Percentiles rank a stretch among this genome's conserved stretches.
phyloP scores from a whole-genome alignment of 2,113 vertebrate genomes.

The Ondatra zibethicus region DNA sequence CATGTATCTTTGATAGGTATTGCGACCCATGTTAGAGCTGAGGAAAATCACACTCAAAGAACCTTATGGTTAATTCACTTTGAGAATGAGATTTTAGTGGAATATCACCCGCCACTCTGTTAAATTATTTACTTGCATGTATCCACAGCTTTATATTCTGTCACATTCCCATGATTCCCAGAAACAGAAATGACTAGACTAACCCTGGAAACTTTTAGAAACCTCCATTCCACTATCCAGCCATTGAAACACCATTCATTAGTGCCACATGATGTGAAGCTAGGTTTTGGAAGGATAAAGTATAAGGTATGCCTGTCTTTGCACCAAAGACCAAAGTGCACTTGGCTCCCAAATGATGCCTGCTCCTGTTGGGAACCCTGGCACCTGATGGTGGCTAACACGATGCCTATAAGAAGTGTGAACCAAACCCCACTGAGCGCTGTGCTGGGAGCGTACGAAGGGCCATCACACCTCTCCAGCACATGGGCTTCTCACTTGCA shows the following conservation, averaged over 20 bases:
- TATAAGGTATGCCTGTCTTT: not conserved
- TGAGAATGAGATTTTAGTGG: not conserved
- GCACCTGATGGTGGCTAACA: not conserved
- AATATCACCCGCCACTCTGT: not conserved
- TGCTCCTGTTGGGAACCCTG: not conserved
- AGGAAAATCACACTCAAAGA: not conserved
- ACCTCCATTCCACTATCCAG: not conserved
- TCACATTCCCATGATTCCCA: not conserved
- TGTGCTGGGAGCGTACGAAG: not conserved
- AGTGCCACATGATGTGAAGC: not conserved
- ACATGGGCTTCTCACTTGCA: slow-evolving; percentile 74
- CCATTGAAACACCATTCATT: not conserved
- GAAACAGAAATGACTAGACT: not conserved
- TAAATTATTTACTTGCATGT: not conserved
- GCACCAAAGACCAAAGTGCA: not conserved
- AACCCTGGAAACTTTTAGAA: not conserved
- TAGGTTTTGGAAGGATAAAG: not conserved
- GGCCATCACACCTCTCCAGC: slow-evolving; percentile 59
- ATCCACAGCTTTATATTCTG: not conserved
- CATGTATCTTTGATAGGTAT: not conserved
- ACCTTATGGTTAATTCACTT: not conserved
- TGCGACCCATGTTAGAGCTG: not conserved
- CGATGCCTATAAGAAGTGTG: not conserved
- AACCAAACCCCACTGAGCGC: not conserved
- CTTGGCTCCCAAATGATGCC: not conserved